Percentiles rank a stretch among this genome's conserved stretches.
Evolutionary conservation across 1,140 invertebrate species (phyloP).

Genomic region (Protaetia brevitarsis): DNA sequence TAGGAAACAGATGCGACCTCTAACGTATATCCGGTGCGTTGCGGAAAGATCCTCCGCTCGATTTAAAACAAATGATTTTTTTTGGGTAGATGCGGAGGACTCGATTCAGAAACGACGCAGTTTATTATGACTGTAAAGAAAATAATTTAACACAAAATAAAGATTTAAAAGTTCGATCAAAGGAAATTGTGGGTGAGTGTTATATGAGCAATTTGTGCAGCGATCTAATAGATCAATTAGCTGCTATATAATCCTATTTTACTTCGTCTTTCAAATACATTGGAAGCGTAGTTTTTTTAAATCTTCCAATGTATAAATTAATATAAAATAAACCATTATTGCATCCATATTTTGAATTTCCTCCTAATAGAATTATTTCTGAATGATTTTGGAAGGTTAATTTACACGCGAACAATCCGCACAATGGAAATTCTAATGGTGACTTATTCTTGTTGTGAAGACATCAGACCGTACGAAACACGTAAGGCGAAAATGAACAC

Average conservation of each 20-base stretch:
- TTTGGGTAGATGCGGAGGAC: not conserved
- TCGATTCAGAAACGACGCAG: not conserved
- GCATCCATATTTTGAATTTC: not conserved
- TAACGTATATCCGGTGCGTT: slow-evolving; percentile 7
- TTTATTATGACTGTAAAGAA: not conserved
- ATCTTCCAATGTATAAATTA: not conserved
- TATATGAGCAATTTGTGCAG: no score
- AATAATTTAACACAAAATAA: not conserved
- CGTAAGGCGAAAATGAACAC: slow-evolving; percentile 2
- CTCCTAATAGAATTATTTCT: not conserved
- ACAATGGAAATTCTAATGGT: not conserved
- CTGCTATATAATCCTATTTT: no score
- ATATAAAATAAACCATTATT: not conserved
- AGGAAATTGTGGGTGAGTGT: no score
- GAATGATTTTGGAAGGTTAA: not conserved
- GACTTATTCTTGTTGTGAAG: slow-evolving; percentile 11
- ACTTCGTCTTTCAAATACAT: no score
- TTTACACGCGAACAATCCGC: not conserved
- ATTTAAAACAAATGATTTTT: slow-evolving; percentile 18
- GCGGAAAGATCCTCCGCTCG: slow-evolving; percentile 4
- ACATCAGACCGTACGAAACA: not conserved
- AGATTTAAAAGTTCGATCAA: no score
- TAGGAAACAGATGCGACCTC: slow-evolving; percentile 24
- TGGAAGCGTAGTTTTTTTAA: no score
- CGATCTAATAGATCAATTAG: no score